Conservation (phyloP, 35 echinoderm and acorn worm species). For the Anneissia japonica region DNA sequence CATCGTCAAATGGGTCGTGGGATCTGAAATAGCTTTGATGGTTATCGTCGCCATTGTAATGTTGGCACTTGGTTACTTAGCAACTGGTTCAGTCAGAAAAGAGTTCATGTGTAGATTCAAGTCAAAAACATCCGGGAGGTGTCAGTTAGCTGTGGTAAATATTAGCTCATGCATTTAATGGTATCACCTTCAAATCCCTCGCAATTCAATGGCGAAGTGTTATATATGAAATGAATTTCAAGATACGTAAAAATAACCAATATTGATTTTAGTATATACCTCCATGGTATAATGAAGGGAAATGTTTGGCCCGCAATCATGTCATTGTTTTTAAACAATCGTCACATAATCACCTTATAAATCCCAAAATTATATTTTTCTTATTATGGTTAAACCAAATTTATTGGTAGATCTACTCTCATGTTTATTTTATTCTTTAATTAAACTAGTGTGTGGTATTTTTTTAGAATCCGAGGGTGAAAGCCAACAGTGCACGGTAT, state of each 20-base stretch:
- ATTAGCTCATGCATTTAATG: neutral
- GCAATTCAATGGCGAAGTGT: neutral
- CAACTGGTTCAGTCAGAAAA: slow-evolving; percentile 75
- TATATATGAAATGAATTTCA: neutral
- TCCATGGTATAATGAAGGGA: too few species aligned
- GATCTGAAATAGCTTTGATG: slow-evolving; percentile 40
- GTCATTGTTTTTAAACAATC: too few species aligned
- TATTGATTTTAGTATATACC: too few species aligned
- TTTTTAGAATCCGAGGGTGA: too few species aligned
- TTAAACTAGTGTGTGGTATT: too few species aligned
- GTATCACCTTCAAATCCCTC: neutral
- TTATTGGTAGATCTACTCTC: too few species aligned
- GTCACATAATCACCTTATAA: too few species aligned
- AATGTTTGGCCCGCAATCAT: too few species aligned
- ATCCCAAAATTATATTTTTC: too few species aligned
- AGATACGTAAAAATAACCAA: neutral
- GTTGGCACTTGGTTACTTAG: slow-evolving; percentile 59
- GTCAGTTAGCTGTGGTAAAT: slow-evolving; percentile 76
- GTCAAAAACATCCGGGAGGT: slow-evolving; percentile 62
- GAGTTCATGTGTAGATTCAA: slow-evolving; percentile 82
- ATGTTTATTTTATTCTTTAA: too few species aligned
- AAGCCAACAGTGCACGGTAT: too few species aligned
- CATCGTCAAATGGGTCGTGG: slow-evolving; percentile 37
- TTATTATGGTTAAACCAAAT: too few species aligned
- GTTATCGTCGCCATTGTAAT: slow-evolving; percentile 52